Conservation (phyloP, 2,113 vertebrate species). For the Thalassarche chlororhynchos region DNA sequence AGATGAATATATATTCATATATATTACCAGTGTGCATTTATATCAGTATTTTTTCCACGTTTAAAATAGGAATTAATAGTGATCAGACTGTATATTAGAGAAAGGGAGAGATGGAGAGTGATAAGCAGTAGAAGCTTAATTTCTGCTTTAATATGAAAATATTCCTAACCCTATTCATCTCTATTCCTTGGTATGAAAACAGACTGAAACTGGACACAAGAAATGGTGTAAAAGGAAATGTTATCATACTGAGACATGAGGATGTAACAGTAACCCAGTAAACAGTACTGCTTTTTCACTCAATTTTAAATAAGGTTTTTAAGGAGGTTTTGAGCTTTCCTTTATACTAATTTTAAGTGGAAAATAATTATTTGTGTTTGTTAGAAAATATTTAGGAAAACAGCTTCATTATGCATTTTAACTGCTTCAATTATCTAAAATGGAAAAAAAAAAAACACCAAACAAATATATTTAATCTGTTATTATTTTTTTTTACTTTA, state of each 20-base stretch:
- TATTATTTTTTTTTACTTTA: neutral
- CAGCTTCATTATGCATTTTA: neutral
- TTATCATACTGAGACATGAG: neutral
- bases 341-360: neutral
- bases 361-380: neutral
- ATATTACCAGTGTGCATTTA: neutral
- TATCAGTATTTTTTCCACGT: neutral
- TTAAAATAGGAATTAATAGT: neutral
- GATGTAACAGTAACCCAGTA: neutral
- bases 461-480: neutral
- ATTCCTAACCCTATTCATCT: neutral
- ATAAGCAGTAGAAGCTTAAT: neutral
- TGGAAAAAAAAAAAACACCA: too few relatives aligned
- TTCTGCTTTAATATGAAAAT: neutral
- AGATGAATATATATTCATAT: neutral
- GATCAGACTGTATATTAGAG: neutral
- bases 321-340: neutral
- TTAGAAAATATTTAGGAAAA: neutral
- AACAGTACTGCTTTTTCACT: neutral
- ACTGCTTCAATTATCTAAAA: neutral
- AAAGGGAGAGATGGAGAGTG: neutral
- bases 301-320: neutral
- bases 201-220: neutral
- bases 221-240: neutral
- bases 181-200: neutral